phyloP scores from a whole-genome alignment of 2,113 vertebrate species.

The Lagopus leucura region DNA sequence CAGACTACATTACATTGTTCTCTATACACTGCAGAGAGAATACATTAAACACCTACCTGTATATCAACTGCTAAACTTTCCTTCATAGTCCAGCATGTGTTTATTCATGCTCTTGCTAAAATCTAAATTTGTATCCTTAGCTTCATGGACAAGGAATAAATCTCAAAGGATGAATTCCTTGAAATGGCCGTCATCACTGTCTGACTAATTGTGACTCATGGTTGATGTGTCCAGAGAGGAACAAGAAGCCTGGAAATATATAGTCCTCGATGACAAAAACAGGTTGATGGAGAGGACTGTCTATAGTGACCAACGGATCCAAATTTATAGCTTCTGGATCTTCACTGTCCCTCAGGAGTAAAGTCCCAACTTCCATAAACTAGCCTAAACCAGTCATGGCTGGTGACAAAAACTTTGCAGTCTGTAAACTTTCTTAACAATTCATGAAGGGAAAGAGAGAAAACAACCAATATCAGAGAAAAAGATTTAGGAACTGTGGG shows the following conservation, averaged over 20 bases:
- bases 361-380: neutral
- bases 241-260: neutral
- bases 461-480: neutral
- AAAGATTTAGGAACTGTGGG: neutral
- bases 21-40: neutral
- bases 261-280: neutral
- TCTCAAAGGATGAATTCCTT: neutral
- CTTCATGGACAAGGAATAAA: neutral
- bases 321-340: neutral
- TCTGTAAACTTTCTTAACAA: neutral
- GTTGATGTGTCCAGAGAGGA: neutral
- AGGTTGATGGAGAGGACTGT: neutral
- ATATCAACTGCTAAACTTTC: neutral
- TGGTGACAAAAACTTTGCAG: neutral
- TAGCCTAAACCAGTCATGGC: neutral
- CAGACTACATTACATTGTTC: neutral
- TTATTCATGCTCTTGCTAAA: neutral
- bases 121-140: neutral
- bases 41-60: neutral
- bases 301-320: neutral
- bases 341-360: neutral
- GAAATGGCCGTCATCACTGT: neutral
- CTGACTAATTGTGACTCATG: neutral
- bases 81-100: neutral
- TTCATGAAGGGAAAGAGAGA: neutral